These are phyloP conservation scores for Copsychus sechellarum DNA, from an alignment of 2,113 vertebrate genomes.

Conservation along the genomic window DNA sequence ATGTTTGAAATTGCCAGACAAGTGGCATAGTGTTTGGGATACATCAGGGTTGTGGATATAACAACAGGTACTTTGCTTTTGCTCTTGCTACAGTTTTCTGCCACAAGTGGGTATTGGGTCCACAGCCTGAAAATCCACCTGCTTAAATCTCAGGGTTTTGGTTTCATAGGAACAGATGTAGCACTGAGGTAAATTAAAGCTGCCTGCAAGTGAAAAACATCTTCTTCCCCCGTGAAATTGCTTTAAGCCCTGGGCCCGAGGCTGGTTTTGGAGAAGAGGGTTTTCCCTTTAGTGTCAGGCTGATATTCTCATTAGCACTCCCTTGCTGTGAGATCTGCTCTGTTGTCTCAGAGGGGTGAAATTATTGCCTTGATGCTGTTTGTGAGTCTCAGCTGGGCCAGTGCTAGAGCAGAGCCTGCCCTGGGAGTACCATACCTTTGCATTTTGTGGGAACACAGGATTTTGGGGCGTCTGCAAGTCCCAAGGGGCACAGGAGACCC, in stretches of 20 bases:
- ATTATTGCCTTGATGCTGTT: background rate
- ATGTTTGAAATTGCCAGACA: background rate
- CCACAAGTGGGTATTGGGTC: background rate
- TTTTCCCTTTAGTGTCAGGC: background rate
- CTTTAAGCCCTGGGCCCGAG: background rate
- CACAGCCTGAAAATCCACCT: slow-evolving; percentile 33
- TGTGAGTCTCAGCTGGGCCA: background rate
- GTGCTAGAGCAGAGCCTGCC: background rate
- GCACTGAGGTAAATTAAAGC: background rate
- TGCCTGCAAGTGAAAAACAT: background rate
- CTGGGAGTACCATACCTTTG: rapidly evolving
- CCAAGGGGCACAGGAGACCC: background rate
- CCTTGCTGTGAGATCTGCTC: background rate
- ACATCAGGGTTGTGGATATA: background rate
- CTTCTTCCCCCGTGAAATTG: background rate
- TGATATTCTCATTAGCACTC: background rate
- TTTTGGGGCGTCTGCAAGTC: background rate
- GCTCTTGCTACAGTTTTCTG: background rate
- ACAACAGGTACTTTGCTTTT: background rate
- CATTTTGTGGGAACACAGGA: background rate
- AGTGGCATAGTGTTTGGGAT: background rate
- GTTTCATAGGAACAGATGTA: background rate
- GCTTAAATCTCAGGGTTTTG: background rate
- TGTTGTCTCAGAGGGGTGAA: background rate
- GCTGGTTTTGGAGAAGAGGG: background rate